Evolutionary conservation across 2,888 invertebrate species (phyloP), one percentile per base, ranked within the genome.

Genomic region (Chaitophorus viminalis): DNA sequence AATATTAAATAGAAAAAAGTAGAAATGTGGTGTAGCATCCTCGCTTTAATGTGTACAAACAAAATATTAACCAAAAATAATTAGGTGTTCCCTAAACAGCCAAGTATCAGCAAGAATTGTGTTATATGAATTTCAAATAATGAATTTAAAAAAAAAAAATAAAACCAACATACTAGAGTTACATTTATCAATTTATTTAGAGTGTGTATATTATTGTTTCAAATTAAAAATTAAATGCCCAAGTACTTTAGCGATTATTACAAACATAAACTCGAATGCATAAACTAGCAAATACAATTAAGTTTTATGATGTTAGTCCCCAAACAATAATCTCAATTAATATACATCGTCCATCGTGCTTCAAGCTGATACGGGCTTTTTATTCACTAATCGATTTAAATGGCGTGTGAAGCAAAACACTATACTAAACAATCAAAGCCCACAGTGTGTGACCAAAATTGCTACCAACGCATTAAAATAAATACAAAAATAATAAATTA

Each of bases 371-470:
- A 31, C 8, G 39, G 25, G n/a, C 36, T 83, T 31, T 60, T 65
- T 39, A 31, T 75, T 25, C 3, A 75, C 54, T 79, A 79, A 79
- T 39, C 39, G 5, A 81, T 39, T 8, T 84, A 76, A 84, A 65
- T 84, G 39, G 18, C 25, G 65, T 83, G 75, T 83, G 65, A 75
- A 75, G 3, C 21, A 65, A 68, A n/a, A 39, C 9, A 29, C n/a
- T 29, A 39, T 5, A n/a, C n/a, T n/a, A n/a, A n/a, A n/a, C n/a
- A n/a, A n/a, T n/a, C 17, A 39, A 39, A 74, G 39, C 18, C 70
- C n/a, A 2, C 39, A 36, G 18, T n/a, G 36, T 76, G 36, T 11
- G 60, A 60, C 75, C 60, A 25, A 60, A 60, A 60, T 21, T 60
- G 60, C 60, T 60, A 46, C 46, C 60, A 6, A 5, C 60, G 60